Base-by-base conservation (phyloP, 2,888 invertebrate species). In the Rhodophaea formosa region DNA sequence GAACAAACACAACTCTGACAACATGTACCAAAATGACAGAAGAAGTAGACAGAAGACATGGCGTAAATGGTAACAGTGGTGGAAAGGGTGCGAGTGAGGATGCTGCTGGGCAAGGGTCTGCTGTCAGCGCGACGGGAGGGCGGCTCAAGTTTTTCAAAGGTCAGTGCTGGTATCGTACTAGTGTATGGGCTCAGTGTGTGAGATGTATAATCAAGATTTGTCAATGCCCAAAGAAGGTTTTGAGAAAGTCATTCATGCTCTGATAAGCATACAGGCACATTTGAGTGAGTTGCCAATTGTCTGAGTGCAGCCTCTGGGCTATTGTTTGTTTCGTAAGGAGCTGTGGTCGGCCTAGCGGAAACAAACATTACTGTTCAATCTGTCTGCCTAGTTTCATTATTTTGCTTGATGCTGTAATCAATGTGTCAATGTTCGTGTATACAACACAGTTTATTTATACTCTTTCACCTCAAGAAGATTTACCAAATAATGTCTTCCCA, bases 61-160 rank as follows among this genome's bases (percentile, higher is more conserved):
- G 94, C 91, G 93, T 94, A 86, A 94, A 94, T 93, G 94, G 93
- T 87, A 94, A 92, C 91, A 92, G 92, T 91, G 92, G 93, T 84
- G 91, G 92, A 79, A 92, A 90, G 83, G 85, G 84, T 80, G 84
- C 83, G 62, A 84, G 72, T 75, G 91, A 91, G 65, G 92, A 92
- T 79, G 80, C 80, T 76, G 82, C 86, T 72, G 91, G 90, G 79
- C 83, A 79, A 70, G 84, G 75, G 74, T 77, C 90, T 67, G 74
- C 86, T 71, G 77, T 85, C 76, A 74, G 82, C 74, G 77, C 91
- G 65, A 92, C 94, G 80, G 95, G 95, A 71, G 96, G 96, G 77
- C 93, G 95, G 74, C 93, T 96, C 70, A 95, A 95, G 83, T 96
- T 96, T 88, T 96, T 95, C 83, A 96, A 95, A 93, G 94, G 95